A percentile compares a stretch with the other conserved stretches of the same genome.
Evolutionary conservation across 2,113 vertebrate species (phyloP).

Genomic region (Sakesphorus luctuosus): DNA sequence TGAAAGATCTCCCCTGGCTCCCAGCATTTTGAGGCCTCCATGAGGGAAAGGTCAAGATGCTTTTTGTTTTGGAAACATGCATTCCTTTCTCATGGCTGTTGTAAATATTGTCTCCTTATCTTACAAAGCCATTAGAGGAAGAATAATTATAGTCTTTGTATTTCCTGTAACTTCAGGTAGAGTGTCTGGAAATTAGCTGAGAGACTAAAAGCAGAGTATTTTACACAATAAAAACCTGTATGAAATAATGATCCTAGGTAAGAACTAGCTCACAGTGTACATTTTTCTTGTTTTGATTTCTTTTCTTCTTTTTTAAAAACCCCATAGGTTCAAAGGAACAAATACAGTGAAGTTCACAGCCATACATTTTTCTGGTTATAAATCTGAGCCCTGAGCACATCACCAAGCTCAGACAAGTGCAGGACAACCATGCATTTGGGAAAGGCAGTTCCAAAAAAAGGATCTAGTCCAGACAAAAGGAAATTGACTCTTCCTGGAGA

Average conservation of each 20-base stretch:
- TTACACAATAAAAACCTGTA: neutral
- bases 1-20: neutral
- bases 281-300: neutral
- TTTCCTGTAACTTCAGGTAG: neutral
- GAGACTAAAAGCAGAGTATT: neutral
- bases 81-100: slow-evolving; percentile 65
- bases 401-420: neutral
- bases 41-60: slow-evolving; percentile 7
- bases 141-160: neutral
- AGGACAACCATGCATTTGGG: neutral
- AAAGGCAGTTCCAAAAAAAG: neutral
- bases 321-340: neutral
- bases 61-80: slow-evolving; percentile 28
- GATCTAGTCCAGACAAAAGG: neutral
- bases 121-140: slow-evolving; percentile 9
- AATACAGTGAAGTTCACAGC: neutral
- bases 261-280: neutral
- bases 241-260: neutral
- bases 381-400: neutral
- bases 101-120: slow-evolving; percentile 62
- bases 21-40: neutral
- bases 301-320: neutral
- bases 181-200: neutral
- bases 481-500: neutral
- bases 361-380: neutral